Evolutionary conservation across 2,797 vertebrate species (phyloP), one percentile per base, ranked within the genome.

Genomic region (Cichlasoma orientale): DNA sequence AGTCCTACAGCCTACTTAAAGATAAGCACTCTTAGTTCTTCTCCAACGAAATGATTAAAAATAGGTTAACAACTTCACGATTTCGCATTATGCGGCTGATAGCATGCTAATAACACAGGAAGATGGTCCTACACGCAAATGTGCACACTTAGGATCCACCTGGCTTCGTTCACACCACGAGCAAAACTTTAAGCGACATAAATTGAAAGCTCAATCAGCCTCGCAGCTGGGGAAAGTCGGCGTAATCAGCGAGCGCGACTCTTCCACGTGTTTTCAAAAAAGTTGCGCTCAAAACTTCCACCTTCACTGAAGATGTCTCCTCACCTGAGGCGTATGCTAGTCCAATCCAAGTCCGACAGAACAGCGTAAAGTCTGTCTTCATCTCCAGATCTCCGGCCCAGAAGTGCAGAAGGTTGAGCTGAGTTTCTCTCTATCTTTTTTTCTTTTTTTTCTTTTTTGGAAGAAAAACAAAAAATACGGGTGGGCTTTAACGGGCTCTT

Each of bases 331-430:
- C 91, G 71, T 84, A 95, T 11, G 87, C 92, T 89, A 96, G 90
- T 94, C 94, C 95, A 91, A 95, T 95, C 95, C 94, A 96, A 94
- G 94, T 95, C 93, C 95, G 93, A 92, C 93, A 95, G 94, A 96
- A 93, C 90, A 94, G 69, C 84, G 88, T 92, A 61, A 92, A 93
- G 82, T 94, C 93, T 91, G 93, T 95, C 96, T 95, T 96, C 96
- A 96, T 96, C 94, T 96, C 95, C 95, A 94, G 92, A 85, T 94
- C 92, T 95, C 93, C 92, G 86, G 86, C 94, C 91, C 88, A 87
- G 85, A 79, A 44, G 85, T 72, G 90, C 87, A 86, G 50, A 75
- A 87, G 75, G 80, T 84, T 88, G 72, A 73, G 74, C 72, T 78
- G 19, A 56, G 70, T 56, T 66, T 77, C 29, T 44, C 14, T 69